Percentiles rank a stretch among this genome's conserved stretches.
These are phyloP conservation scores for Campylorhamphus procurvoides DNA, from an alignment of 2,113 vertebrate genomes.

Conservation along the genomic window DNA sequence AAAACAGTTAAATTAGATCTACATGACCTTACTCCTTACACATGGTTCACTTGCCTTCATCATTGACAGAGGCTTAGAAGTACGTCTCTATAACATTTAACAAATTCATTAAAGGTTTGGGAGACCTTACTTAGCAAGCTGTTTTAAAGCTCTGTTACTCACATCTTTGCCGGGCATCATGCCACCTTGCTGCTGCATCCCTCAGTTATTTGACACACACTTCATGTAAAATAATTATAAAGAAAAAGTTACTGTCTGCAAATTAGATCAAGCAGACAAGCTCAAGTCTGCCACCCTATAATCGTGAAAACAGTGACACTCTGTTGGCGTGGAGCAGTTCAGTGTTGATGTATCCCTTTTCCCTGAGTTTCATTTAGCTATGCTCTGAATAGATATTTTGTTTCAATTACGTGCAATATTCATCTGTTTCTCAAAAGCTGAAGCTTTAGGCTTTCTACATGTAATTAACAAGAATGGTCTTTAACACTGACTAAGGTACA, in stretches of 20 bases:
- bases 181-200: neutral
- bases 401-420: neutral
- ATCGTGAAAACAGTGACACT: neutral
- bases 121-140: neutral
- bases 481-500: neutral
- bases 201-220: neutral
- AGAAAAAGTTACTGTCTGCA: neutral
- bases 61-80: neutral
- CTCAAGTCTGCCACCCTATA: neutral
- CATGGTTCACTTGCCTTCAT: neutral
- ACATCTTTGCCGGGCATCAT: neutral
- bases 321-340: neutral
- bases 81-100: neutral
- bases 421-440: neutral
- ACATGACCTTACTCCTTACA: neutral
- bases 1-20: neutral
- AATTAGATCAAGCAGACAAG: neutral
- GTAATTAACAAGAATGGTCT: neutral
- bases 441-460: neutral
- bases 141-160: neutral
- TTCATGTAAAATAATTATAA: neutral
- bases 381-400: neutral
- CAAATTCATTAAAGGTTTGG: neutral
- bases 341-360: neutral
- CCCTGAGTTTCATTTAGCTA: neutral